These are phyloP conservation scores for Otis tarda DNA, from an alignment of 2,113 vertebrate genomes.

Conservation along the genomic window DNA sequence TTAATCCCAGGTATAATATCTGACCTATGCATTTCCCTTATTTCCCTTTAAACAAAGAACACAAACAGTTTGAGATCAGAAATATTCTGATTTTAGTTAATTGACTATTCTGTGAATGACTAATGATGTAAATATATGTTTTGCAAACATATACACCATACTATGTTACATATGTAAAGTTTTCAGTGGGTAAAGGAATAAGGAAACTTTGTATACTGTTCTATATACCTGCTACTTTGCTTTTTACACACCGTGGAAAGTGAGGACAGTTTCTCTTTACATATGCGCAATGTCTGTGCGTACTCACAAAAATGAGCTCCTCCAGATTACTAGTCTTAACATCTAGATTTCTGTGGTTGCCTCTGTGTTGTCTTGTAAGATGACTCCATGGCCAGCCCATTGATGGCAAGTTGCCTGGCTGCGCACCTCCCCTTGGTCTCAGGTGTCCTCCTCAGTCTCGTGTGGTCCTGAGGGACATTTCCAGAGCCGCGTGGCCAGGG, in stretches of 20 bases:
- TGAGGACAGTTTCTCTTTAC: background rate
- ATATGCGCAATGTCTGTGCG: background rate
- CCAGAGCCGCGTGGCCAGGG: fast-evolving
- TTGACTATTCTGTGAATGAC: slow-evolving; percentile 51
- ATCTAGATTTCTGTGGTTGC: background rate
- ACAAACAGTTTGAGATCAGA: slow-evolving; percentile 39
- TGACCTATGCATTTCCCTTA: slow-evolving; percentile 34
- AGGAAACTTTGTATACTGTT: background rate
- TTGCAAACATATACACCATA: slow-evolving; percentile 22
- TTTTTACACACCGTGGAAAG: background rate
- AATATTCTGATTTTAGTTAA: slow-evolving; percentile 37
- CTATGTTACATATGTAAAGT: slow-evolving; percentile 51
- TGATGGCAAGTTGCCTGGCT: background rate
- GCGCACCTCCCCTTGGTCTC: background rate
- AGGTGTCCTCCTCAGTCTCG: fast-evolving
- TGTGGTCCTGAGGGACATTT: background rate
- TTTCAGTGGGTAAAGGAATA: slow-evolving; percentile 5
- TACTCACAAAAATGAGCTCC: background rate
- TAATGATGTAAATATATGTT: slow-evolving; percentile 42
- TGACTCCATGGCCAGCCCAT: background rate
- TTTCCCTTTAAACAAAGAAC: slow-evolving; percentile 30
- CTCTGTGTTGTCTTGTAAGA: background rate
- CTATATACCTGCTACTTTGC: background rate
- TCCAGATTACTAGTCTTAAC: background rate
- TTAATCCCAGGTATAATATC: background rate